Evolutionary conservation across 2,113 vertebrate genomes (phyloP).

Genomic region (Bucco capensis): DNA sequence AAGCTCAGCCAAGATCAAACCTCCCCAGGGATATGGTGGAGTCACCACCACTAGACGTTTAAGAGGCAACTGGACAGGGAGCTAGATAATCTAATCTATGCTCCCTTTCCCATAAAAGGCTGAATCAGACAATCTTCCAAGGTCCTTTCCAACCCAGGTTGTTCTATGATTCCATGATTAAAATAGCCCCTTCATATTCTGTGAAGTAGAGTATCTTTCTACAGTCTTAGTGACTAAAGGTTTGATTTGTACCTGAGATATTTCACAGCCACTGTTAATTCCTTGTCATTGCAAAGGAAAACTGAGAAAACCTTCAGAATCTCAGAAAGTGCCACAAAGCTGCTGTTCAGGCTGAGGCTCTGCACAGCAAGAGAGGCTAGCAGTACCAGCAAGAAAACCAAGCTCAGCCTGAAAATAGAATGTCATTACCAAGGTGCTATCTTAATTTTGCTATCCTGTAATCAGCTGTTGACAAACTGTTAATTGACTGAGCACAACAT

Average conservation of each 20-base stretch:
- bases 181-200: not conserved
- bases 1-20: not conserved
- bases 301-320: not conserved
- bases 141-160: not conserved
- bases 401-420: not conserved
- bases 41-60: not conserved
- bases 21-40: not conserved
- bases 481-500: slow-evolving; percentile 22
- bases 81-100: not conserved
- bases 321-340: not conserved
- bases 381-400: not conserved
- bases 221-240: not conserved
- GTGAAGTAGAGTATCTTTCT: not conserved
- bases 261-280: not conserved
- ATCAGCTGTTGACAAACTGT: slow-evolving; percentile 50
- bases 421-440: not conserved
- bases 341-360: not conserved
- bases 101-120: not conserved
- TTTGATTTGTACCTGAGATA: not conserved
- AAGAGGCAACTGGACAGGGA: not conserved
- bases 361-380: not conserved
- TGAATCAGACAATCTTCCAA: not conserved
- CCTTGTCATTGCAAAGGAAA: not conserved
- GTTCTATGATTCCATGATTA: not conserved
- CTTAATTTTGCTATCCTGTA: not conserved